Evolutionary conservation across 2,797 vertebrate genomes (phyloP).

Genomic region (Craterocephalus amniculus): DNA sequence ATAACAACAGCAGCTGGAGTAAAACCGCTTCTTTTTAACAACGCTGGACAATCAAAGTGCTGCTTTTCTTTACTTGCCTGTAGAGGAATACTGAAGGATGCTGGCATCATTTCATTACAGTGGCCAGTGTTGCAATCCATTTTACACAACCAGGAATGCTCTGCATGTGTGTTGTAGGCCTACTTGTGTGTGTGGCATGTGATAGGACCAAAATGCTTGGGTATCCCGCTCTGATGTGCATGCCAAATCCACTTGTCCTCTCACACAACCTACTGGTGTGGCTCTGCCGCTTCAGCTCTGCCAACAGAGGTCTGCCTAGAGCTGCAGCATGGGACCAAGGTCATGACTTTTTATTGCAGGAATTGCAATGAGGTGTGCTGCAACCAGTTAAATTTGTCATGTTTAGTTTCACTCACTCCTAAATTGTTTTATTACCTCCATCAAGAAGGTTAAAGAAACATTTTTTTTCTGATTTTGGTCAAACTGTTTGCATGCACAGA

Average conservation of each 20-base stretch:
- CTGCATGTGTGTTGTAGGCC: constrained; percentile 41
- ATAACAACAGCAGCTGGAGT: background rate
- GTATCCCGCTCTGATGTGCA: constrained; percentile 83
- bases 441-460: background rate
- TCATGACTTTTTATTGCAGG: constrained; percentile 57
- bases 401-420: background rate
- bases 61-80: constrained; percentile 55
- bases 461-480: no score
- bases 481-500: no score
- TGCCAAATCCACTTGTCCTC: constrained; percentile 82
- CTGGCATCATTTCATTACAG: constrained; percentile 78
- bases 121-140: constrained; percentile 78
- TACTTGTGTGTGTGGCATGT: constrained; percentile 73
- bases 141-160: constrained; percentile 72
- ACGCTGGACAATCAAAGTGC: constrained; percentile 33
- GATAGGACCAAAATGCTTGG: constrained; percentile 76
- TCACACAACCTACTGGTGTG: constrained; percentile 76
- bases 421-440: constrained; percentile 16
- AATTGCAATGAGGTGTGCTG: constrained; percentile 53
- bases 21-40: constrained; percentile 14
- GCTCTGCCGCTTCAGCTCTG: constrained; percentile 61
- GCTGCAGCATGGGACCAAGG: constrained; percentile 59
- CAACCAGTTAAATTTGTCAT: constrained; percentile 40
- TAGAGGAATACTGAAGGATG: constrained; percentile 64
- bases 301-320: constrained; percentile 63